Conservation (phyloP, 2,888 invertebrate genomes). For the Sphaeridia pumilis region DNA sequence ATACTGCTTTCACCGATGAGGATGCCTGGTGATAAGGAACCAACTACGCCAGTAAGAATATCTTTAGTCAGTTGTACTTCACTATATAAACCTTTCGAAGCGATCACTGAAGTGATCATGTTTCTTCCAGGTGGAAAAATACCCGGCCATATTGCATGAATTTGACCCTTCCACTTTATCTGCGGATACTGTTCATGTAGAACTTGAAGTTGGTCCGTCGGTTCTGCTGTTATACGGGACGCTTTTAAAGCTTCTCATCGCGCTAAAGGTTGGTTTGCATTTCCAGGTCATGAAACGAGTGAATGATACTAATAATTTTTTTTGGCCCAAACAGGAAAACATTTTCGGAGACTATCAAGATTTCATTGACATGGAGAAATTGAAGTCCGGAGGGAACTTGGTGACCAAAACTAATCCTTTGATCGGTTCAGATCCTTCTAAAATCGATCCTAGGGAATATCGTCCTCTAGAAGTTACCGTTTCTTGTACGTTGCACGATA, state of each 20-base stretch:
- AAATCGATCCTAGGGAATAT: constrained; percentile 74
- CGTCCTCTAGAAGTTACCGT: constrained; percentile 84
- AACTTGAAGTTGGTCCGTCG: constrained; percentile 89
- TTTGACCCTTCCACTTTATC: constrained; percentile 78
- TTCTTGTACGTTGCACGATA: constrained; percentile 85
- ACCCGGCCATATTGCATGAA: constrained; percentile 37
- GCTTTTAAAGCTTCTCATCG: constrained; percentile 74
- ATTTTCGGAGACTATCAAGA: constrained; percentile 93
- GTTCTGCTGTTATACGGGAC: constrained; percentile 84
- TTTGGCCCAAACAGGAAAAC: constrained; percentile 56
- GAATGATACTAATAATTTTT: constrained; percentile 27
- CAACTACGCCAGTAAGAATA: constrained; percentile 17
- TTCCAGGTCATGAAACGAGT: background rate
- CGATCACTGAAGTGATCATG: background rate
- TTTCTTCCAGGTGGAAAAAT: background rate
- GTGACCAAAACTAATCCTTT: constrained; percentile 10
- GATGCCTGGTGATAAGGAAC: constrained; percentile 49
- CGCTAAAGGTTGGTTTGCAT: constrained; percentile 54
- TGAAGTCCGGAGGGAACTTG: constrained; percentile 22
- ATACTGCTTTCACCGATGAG: constrained; percentile 81
- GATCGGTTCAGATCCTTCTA: constrained; percentile 11
- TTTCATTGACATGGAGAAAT: constrained; percentile 80
- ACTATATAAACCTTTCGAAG: background rate
- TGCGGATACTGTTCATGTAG: constrained; percentile 80
- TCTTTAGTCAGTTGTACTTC: background rate